Conservation (phyloP, 2,888 invertebrate species). For the Seira ritae region DNA sequence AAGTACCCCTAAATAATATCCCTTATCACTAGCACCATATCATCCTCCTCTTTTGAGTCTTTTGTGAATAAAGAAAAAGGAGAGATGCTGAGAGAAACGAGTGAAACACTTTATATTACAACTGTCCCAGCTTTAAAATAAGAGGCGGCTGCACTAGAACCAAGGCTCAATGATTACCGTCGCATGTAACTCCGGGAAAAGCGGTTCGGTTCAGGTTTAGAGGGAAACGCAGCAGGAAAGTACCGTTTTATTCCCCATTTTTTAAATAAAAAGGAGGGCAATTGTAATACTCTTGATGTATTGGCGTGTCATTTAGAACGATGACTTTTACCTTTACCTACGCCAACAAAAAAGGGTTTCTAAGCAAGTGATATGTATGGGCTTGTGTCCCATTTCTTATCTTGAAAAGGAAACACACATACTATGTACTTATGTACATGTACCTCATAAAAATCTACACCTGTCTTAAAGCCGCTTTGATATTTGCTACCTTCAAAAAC, state of each 20-base stretch:
- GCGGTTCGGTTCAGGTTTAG: not conserved
- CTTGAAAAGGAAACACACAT: not conserved
- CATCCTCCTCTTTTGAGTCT: not conserved
- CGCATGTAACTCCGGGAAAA: not conserved
- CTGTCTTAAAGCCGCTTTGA: not conserved
- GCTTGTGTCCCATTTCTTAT: too few species aligned
- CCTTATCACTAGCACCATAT: not conserved
- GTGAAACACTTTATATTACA: too few species aligned
- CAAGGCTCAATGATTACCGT: not conserved
- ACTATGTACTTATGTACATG: not conserved
- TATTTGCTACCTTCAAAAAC: too few species aligned
- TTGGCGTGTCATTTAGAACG: not conserved
- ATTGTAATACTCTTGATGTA: constrained; percentile 12
- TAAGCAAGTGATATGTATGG: too few species aligned
- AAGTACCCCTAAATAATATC: not conserved
- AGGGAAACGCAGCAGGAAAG: not conserved
- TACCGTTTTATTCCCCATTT: not conserved
- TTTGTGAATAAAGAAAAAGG: too few species aligned
- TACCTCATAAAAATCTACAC: not conserved
- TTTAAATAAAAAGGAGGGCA: constrained; percentile 18
- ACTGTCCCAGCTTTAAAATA: not conserved
- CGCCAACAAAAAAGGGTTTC: constrained; percentile 8
- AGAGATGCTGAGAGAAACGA: too few species aligned
- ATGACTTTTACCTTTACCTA: constrained; percentile 8
- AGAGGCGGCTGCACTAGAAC: not conserved